These are phyloP conservation scores for Lampropteryx suffumata DNA, from an alignment of 2,888 invertebrate genomes.

Conservation along the genomic window DNA sequence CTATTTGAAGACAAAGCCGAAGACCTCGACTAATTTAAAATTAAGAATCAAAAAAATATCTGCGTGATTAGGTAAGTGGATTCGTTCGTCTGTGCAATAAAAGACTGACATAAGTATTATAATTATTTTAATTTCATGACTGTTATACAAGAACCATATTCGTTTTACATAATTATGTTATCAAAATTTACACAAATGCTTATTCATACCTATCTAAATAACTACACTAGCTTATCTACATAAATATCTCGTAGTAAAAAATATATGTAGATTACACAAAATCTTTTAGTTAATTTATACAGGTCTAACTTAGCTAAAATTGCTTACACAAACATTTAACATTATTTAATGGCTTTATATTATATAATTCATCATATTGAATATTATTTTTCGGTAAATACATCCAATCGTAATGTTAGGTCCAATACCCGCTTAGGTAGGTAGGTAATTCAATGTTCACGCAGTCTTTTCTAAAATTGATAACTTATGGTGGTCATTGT, in stretches of 20 bases:
- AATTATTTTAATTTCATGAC: conserved; percentile 73
- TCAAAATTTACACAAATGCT: conserved; percentile 78
- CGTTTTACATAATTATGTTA: conserved; percentile 59
- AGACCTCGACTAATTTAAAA: conserved; percentile 12
- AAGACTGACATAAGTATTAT: conserved; percentile 68
- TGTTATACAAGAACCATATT: conserved; percentile 59
- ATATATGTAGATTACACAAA: conserved; percentile 73
- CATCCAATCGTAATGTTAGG: not conserved
- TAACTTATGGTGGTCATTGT: conserved; percentile 40
- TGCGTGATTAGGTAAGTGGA: conserved; percentile 1
- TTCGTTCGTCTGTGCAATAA: conserved; percentile 48
- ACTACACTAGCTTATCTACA: conserved; percentile 57
- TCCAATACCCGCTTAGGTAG: conserved; percentile 14
- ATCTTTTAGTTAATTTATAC: conserved; percentile 50
- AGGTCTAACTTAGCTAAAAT: conserved; percentile 40
- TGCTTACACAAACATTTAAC: conserved; percentile 23
- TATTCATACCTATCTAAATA: conserved; percentile 43
- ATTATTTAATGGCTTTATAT: conserved; percentile 34
- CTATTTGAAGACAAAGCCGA: conserved; percentile 30
- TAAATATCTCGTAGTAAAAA: conserved; percentile 75
- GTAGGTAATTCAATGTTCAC: conserved; percentile 46
- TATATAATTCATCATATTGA: conserved; percentile 5
- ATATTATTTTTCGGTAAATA: conserved; percentile 3
- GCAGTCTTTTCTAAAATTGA: conserved; percentile 70
- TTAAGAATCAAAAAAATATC: not conserved